Evolutionary conservation across 2,888 invertebrate species (phyloP).

Genomic region (Hypsopygia costalis): DNA sequence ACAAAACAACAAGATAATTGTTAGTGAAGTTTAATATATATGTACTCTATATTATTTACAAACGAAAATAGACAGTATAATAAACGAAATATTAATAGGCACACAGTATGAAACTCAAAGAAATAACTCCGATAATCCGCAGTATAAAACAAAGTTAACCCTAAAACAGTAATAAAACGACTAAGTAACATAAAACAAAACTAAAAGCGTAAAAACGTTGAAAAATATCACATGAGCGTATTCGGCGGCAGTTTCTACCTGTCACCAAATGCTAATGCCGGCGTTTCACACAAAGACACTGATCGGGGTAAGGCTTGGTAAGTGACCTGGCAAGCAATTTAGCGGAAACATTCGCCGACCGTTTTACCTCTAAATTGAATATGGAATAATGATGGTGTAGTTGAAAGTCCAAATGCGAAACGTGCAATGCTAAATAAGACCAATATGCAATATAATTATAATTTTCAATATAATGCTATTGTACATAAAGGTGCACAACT

Average conservation of each 20-base stretch:
- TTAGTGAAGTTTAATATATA: no score
- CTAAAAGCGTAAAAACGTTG: constrained; percentile 1
- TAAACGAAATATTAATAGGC: no score
- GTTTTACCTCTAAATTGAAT: no score
- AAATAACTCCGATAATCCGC: constrained; percentile 1
- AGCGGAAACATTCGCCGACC: neutral
- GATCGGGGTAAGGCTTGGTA: constrained; percentile 2
- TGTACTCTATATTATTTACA: no score
- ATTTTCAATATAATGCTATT: no score
- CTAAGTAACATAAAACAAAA: constrained; percentile 1
- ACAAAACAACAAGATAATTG: no score
- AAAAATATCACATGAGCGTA: constrained; percentile 13
- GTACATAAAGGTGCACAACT: no score
- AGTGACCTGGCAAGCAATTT: neutral
- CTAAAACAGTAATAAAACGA: constrained; percentile 2
- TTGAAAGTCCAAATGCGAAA: no score
- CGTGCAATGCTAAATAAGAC: no score
- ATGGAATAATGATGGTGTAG: no score
- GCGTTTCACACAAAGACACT: constrained; percentile 14
- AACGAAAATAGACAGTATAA: no score
- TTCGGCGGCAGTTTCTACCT: constrained; percentile 47
- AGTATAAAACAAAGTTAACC: neutral
- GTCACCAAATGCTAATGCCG: constrained; percentile 66
- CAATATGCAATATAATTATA: no score
- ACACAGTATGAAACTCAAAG: neutral